These are phyloP conservation scores for Notiomystis cincta DNA, from an alignment of 2,113 vertebrate genomes.

Conservation along the genomic window DNA sequence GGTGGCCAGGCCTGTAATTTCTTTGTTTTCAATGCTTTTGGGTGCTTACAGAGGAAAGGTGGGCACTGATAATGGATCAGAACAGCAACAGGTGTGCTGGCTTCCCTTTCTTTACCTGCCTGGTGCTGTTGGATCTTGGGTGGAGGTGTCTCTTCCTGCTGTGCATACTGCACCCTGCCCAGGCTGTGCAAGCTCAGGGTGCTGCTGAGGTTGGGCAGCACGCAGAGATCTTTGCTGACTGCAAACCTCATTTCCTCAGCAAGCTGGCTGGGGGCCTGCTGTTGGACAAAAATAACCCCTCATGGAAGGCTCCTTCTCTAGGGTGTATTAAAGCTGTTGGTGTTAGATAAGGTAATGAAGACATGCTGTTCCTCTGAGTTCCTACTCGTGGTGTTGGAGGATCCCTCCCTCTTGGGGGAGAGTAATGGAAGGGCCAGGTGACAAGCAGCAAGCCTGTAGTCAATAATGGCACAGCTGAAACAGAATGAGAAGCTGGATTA, in stretches of 20 bases:
- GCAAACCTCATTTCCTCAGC: not conserved
- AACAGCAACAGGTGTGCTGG: not conserved
- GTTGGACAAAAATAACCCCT: not conserved
- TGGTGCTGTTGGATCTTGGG: not conserved
- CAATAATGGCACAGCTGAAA: not conserved
- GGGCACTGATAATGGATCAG: not conserved
- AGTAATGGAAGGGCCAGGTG: not conserved
- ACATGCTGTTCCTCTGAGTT: not conserved
- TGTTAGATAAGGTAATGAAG: not conserved
- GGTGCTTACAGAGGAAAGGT: not conserved
- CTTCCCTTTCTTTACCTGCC: not conserved
- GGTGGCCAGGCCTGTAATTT: not conserved
- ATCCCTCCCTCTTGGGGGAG: not conserved
- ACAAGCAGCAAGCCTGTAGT: not conserved
- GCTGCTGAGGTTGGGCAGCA: not conserved
- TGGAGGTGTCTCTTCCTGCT: not conserved
- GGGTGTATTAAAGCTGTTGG: not conserved
- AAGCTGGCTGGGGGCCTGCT: not conserved
- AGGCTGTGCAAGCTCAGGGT: accelerated
- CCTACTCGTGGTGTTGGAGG: not conserved
- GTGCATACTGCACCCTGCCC: not conserved
- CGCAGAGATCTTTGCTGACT: not conserved
- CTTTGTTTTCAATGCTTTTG: not conserved
- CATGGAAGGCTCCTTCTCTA: accelerated
- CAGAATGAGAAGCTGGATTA: not conserved